These are phyloP conservation scores for Trachelus troglodyta DNA, from an alignment of 2,888 invertebrate genomes.

Conservation along the genomic window DNA sequence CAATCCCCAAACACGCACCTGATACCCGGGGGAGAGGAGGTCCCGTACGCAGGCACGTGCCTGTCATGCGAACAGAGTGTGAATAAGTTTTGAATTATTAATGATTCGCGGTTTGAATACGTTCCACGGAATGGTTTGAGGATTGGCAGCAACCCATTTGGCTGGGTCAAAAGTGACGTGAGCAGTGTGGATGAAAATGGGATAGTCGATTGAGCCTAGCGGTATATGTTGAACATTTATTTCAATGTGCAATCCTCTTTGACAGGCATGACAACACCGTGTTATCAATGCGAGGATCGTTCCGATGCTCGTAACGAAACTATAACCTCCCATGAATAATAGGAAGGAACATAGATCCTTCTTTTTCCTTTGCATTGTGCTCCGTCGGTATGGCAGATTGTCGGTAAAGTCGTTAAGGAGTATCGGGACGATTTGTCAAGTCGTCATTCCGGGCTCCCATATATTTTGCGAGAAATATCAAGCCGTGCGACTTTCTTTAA, in stretches of 20 bases:
- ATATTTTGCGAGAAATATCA: constrained; percentile 14
- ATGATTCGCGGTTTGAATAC: constrained; percentile 14
- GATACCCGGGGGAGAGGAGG: constrained; percentile 2
- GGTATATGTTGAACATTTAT: too few species aligned
- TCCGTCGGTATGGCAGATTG: too few species aligned
- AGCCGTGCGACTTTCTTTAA: constrained; percentile 16
- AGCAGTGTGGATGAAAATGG: too few species aligned
- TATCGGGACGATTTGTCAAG: constrained; percentile 19
- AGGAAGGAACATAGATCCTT: too few species aligned
- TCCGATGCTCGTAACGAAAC: too few species aligned
- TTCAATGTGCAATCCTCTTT: too few species aligned
- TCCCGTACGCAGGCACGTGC: not conserved
- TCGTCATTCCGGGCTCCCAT: constrained; percentile 9
- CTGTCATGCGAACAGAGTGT: constrained; percentile 9
- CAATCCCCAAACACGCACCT: constrained; percentile 17
- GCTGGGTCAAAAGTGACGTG: too few species aligned
- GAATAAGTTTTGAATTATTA: constrained; percentile 21
- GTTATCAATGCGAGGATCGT: too few species aligned
- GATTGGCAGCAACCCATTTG: not conserved
- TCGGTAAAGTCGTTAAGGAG: not conserved
- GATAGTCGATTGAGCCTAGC: too few species aligned
- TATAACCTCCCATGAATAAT: too few species aligned
- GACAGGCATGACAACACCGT: too few species aligned
- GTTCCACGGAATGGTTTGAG: constrained; percentile 9
- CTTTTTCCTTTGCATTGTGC: too few species aligned